Conservation (phyloP, 2,113 vertebrate species). For the Anoplopoma fimbria region DNA sequence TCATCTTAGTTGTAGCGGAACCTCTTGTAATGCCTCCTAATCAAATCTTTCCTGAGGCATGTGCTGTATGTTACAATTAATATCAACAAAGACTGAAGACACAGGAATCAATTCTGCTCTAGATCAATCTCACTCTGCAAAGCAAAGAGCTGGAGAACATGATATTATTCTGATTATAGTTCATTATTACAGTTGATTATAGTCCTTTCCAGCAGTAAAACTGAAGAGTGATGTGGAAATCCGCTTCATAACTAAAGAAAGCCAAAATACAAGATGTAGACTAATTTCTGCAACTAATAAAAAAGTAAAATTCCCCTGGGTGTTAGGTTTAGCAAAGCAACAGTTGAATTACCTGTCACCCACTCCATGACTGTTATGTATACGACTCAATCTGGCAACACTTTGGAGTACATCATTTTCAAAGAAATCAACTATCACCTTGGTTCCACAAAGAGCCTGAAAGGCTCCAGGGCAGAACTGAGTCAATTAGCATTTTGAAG, state of each 20-base stretch:
- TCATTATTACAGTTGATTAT: not conserved
- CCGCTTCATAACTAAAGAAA: conserved; percentile 10
- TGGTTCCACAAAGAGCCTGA: not conserved
- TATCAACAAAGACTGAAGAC: conserved; percentile 59
- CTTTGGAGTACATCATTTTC: not conserved
- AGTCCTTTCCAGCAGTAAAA: conserved; percentile 7
- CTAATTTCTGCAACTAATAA: conserved; percentile 1
- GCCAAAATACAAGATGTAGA: conserved; percentile 8
- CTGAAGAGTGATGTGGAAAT: conserved; percentile 11
- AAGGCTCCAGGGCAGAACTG: not conserved
- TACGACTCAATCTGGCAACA: not conserved
- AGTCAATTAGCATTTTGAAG: not conserved
- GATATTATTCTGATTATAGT: conserved; percentile 29
- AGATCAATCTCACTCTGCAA: conserved; percentile 21
- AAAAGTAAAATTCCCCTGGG: conserved; percentile 1
- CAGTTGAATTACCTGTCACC: conserved; percentile 12
- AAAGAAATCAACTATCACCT: not conserved
- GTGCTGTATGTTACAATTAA: conserved; percentile 59
- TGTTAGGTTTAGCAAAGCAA: conserved; percentile 29
- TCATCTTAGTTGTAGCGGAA: conserved; percentile 65
- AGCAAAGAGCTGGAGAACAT: conserved; percentile 39
- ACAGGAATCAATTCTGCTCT: conserved; percentile 53
- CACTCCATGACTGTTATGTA: not conserved
- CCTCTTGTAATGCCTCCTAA: conserved; percentile 56
- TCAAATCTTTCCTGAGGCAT: conserved; percentile 60